Percentiles rank a stretch among this genome's conserved stretches.
These are phyloP conservation scores for Arvicanthis niloticus DNA, from an alignment of 2,113 vertebrate species.

Conservation along the genomic window DNA sequence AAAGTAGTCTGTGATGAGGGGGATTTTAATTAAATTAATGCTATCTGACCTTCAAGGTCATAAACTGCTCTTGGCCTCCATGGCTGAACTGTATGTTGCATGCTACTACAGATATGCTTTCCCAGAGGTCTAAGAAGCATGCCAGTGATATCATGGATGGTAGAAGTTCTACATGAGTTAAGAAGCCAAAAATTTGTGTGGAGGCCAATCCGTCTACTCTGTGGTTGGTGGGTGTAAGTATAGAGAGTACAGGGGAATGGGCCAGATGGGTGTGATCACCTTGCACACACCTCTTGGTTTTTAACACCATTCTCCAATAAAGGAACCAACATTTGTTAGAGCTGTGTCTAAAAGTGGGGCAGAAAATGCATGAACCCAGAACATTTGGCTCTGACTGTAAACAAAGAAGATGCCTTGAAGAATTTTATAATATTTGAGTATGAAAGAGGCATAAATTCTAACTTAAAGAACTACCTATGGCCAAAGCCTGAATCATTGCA, in stretches of 20 bases:
- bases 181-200: not conserved
- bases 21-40: conserved; percentile 13
- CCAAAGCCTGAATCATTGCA: not conserved
- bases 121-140: not conserved
- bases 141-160: not conserved
- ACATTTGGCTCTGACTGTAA: not conserved
- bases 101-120: conserved; percentile 5
- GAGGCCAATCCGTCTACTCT: not conserved
- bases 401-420: not conserved
- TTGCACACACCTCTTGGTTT: not conserved
- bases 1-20: not conserved
- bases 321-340: not conserved
- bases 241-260: not conserved
- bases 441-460: not conserved
- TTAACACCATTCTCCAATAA: not conserved
- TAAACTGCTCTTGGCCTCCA: not conserved
- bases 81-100: not conserved
- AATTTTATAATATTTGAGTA: not conserved
- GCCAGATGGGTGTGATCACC: not conserved
- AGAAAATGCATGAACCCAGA: not conserved
- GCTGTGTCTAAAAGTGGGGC: not conserved
- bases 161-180: not conserved
- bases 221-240: not conserved
- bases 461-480: not conserved
- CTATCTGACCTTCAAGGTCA: not conserved